Percentiles rank a stretch among this genome's conserved stretches.
Evolutionary conservation across 2,888 invertebrate genomes (phyloP).

Genomic region (Aleiodes leptofemur): DNA sequence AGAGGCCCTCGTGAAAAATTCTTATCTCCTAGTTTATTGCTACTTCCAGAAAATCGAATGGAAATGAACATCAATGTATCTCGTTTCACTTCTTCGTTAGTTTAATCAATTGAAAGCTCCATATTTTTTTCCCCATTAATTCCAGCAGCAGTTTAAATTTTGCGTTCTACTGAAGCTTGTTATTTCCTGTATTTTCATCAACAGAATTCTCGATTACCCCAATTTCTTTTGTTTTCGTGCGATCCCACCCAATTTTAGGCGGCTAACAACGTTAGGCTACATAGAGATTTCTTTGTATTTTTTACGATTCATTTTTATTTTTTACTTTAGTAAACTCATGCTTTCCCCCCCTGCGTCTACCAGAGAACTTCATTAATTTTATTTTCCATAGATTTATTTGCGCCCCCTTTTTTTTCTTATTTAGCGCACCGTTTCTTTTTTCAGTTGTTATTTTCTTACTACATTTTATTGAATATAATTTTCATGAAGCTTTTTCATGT

Average conservation of each 20-base stretch:
- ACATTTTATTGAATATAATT: slow-evolving; percentile 55
- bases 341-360: slow-evolving; percentile 36
- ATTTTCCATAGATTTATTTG: too few relatives aligned
- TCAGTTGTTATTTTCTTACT: slow-evolving; percentile 71
- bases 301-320: slow-evolving; percentile 68
- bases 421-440: slow-evolving; percentile 66
- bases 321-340: slow-evolving; percentile 65
- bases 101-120: too few relatives aligned
- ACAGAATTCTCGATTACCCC: slow-evolving; percentile 50
- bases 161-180: slow-evolving; percentile 6
- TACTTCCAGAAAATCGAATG: too few relatives aligned
- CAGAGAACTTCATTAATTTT: background rate
- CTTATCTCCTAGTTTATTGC: too few relatives aligned
- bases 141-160: slow-evolving; percentile 27
- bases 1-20: too few relatives aligned
- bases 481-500: slow-evolving; percentile 43
- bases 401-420: slow-evolving; percentile 61
- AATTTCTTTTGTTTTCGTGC: slow-evolving; percentile 58
- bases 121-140: slow-evolving; percentile 25
- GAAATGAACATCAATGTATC: too few relatives aligned
- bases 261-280: slow-evolving; percentile 67
- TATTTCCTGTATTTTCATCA: background rate
- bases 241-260: slow-evolving; percentile 65
- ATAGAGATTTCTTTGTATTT: slow-evolving; percentile 71
- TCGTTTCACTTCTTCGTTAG: too few relatives aligned